phyloP scores from a whole-genome alignment of 2,888 invertebrate genomes.

The Plemyria rubiginata region DNA sequence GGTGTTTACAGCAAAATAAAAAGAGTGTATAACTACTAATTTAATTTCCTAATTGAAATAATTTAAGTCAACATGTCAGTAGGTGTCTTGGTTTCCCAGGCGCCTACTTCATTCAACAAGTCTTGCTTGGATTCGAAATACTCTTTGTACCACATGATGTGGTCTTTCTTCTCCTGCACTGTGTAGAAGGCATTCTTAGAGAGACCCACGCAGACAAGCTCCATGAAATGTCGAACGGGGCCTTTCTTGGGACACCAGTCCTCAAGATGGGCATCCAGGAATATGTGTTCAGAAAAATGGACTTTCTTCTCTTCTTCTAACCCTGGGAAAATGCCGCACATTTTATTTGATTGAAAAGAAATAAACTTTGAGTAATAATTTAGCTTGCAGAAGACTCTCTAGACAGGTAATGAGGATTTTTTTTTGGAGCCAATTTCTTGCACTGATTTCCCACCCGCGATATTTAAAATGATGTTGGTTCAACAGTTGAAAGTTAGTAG shows the following conservation, averaged over 20 bases:
- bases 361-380: too few species aligned
- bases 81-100: slow-evolving; percentile 67
- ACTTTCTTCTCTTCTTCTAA: slow-evolving; percentile 87
- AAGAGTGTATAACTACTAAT: slow-evolving; percentile 40
- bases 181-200: slow-evolving; percentile 97
- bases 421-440: too few species aligned
- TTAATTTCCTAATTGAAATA: slow-evolving; percentile 33
- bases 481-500: too few species aligned
- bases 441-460: too few species aligned
- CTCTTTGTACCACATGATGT: slow-evolving; percentile 95
- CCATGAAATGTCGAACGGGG: slow-evolving; percentile 98
- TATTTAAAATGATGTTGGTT: too few species aligned
- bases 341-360: background rate
- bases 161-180: slow-evolving; percentile 93
- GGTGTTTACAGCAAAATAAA: too few species aligned
- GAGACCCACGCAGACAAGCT: slow-evolving; percentile 95
- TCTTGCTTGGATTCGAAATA: slow-evolving; percentile 94
- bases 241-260: slow-evolving; percentile 96
- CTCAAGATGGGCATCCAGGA: slow-evolving; percentile 93
- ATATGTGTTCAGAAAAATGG: slow-evolving; percentile 97
- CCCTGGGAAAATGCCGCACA: slow-evolving; percentile 67
- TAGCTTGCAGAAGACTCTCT: too few species aligned
- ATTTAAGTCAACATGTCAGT: slow-evolving; percentile 49
- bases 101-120: slow-evolving; percentile 87
- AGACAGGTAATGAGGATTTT: too few species aligned